A percentile compares a stretch with the other conserved stretches of the same genome.
Evolutionary conservation across 2,113 vertebrate species (phyloP).

Genomic region (Sigmodon hispidus): DNA sequence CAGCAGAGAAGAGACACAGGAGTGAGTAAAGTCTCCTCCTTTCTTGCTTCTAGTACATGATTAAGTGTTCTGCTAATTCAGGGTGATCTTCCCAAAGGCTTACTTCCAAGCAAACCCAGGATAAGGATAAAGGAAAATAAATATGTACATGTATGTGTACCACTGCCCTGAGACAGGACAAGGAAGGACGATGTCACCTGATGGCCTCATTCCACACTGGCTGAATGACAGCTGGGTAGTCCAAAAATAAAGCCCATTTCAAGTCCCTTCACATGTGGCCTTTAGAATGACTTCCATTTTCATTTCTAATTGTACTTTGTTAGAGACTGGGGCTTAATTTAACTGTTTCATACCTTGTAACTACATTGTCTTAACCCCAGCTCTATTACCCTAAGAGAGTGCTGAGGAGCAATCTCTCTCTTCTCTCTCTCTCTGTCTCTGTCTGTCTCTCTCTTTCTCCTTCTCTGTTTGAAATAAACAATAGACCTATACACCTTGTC

Average conservation of each 20-base stretch:
- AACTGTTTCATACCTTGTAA: neutral
- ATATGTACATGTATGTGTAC: accelerated
- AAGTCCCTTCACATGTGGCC: neutral
- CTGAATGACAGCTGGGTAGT: conserved; percentile 43
- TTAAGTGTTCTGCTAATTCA: neutral
- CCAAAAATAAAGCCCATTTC: conserved; percentile 50
- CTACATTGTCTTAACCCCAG: too few relatives aligned
- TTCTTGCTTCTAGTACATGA: accelerated
- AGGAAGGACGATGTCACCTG: neutral
- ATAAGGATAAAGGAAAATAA: neutral
- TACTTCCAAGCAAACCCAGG: neutral
- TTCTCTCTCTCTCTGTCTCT: too few relatives aligned
- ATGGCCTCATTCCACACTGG: neutral
- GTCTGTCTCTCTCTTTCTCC: too few relatives aligned
- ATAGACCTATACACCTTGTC: neutral
- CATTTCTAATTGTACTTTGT: neutral
- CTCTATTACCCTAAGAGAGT: accelerated
- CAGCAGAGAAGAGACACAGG: neutral
- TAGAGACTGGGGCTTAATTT: neutral
- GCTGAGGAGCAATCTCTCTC: neutral
- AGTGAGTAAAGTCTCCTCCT: too few relatives aligned
- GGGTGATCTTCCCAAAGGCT: neutral
- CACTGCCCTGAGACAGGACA: neutral
- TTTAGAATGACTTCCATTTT: conserved; percentile 4
- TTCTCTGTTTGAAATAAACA: neutral